Evolutionary conservation across 1,140 invertebrate genomes (phyloP).

Genomic region (Latrodectus geometricus): DNA sequence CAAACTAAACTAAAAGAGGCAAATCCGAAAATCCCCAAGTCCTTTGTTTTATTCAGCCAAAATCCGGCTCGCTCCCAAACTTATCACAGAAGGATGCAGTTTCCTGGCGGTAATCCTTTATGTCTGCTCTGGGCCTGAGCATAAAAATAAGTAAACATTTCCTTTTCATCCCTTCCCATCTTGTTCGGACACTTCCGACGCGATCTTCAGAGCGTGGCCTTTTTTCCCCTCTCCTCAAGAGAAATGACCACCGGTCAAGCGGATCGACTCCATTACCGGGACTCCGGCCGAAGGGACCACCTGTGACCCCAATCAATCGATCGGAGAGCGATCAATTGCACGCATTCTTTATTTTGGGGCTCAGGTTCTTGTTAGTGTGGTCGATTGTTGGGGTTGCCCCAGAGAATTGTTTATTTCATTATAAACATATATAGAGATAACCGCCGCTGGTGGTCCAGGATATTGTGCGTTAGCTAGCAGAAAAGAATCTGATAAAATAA

Average conservation of each 20-base stretch:
- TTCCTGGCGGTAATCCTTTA: neutral
- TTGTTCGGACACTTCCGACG: slow-evolving; percentile 24
- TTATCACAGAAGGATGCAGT: no score
- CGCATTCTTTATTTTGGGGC: slow-evolving; percentile 31
- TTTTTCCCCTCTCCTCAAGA: slow-evolving; percentile 8
- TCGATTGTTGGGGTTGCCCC: neutral
- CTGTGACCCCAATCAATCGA: slow-evolving; percentile 57
- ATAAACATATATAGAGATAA: neutral
- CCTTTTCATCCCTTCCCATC: neutral
- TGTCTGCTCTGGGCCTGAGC: neutral
- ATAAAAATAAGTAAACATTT: slow-evolving; percentile 15
- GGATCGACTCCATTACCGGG: slow-evolving; percentile 51
- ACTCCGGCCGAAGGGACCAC: slow-evolving; percentile 29
- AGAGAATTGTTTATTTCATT: neutral
- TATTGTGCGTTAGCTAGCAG: no score
- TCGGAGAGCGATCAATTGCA: slow-evolving; percentile 26
- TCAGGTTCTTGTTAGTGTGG: slow-evolving; percentile 41
- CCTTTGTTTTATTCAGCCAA: no score
- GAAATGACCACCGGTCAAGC: slow-evolving; percentile 54
- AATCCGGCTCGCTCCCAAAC: no score
- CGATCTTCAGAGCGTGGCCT: slow-evolving; percentile 24
- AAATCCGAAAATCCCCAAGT: no score
- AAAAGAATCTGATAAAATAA: no score
- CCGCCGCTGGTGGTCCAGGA: no score
- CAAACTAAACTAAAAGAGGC: no score